Conservation (phyloP, 1,140 invertebrate species). For the Drosophila jambulina region DNA sequence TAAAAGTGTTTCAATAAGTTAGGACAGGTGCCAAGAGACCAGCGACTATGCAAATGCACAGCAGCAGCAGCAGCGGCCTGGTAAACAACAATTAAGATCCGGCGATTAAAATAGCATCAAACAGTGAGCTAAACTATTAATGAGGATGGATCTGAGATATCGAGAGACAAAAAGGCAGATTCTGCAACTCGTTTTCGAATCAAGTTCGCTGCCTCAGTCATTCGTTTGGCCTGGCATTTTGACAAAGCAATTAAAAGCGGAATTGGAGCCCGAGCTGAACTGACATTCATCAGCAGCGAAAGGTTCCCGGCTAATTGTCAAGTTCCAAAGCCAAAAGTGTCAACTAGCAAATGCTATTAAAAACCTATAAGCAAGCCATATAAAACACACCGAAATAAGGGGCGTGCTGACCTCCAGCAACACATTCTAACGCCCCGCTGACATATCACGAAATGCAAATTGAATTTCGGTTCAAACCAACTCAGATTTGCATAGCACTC, state of each 20-base stretch:
- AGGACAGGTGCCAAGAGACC: slow-evolving; percentile 62
- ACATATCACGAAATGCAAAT: slow-evolving; percentile 80
- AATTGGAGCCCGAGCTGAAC: slow-evolving; percentile 21
- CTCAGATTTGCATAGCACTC: slow-evolving; percentile 66
- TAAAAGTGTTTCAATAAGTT: slow-evolving; percentile 45
- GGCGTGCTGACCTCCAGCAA: slow-evolving; percentile 41
- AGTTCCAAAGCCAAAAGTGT: slow-evolving; percentile 41
- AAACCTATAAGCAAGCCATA: slow-evolving; percentile 1
- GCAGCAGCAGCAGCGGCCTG: neutral
- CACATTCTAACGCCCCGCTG: slow-evolving; percentile 78
- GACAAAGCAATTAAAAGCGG: slow-evolving; percentile 44
- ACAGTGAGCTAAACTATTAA: slow-evolving; percentile 38
- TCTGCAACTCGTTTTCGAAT: slow-evolving; percentile 46
- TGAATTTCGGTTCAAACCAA: slow-evolving; percentile 33
- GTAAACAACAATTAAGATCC: slow-evolving; percentile 35
- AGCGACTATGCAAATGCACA: slow-evolving; percentile 35
- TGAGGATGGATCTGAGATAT: slow-evolving; percentile 14
- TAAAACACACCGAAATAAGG: slow-evolving; percentile 4
- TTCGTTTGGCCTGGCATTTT: slow-evolving; percentile 47
- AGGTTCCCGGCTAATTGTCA: slow-evolving; percentile 44
- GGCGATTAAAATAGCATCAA: slow-evolving; percentile 9
- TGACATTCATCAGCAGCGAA: slow-evolving; percentile 38
- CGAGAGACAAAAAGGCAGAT: slow-evolving; percentile 17
- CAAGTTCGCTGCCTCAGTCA: slow-evolving; percentile 54
- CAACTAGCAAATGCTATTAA: slow-evolving; percentile 26